Evolutionary conservation across 1,140 invertebrate species (phyloP).

Genomic region (Pseudomyrmex dendroicus): DNA sequence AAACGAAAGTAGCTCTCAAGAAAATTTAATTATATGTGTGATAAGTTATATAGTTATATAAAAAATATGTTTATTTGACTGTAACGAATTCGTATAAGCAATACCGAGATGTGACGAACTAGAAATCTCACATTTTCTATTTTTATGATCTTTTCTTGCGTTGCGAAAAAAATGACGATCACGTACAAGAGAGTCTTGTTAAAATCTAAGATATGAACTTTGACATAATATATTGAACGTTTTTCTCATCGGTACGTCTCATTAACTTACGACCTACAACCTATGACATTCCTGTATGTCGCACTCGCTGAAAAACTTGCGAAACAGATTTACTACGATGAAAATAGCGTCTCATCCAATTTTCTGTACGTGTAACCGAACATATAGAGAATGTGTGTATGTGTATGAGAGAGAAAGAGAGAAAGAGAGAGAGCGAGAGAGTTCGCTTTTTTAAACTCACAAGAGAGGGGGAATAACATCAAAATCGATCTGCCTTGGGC

Average conservation of each 20-base stretch:
- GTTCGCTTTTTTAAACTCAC: conserved; percentile 51
- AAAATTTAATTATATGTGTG: neutral
- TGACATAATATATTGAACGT: conserved; percentile 20
- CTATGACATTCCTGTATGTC: neutral
- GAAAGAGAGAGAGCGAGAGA: too few relatives aligned
- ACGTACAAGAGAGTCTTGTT: neutral
- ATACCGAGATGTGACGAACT: neutral
- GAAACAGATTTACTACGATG: conserved; percentile 53
- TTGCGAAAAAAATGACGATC: neutral
- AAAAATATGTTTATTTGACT: neutral
- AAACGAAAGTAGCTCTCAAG: too few relatives aligned
- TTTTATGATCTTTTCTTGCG: neutral
- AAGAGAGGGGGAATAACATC: conserved; percentile 38
- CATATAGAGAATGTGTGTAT: neutral
- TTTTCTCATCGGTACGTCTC: conserved; percentile 22
- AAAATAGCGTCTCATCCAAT: conserved; percentile 57
- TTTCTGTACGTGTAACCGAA: conserved; percentile 51
- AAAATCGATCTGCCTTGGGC: conserved; percentile 53
- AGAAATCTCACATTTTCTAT: neutral
- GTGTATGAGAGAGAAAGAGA: too few relatives aligned
- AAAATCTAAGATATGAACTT: conserved; percentile 28
- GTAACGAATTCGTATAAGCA: neutral
- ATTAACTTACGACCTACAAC: conserved; percentile 39
- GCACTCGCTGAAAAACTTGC: conserved; percentile 36
- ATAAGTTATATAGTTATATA: neutral